These are phyloP conservation scores for Octopus bimaculoides DNA, from an alignment of 1,140 invertebrate species.

Conservation along the genomic window DNA sequence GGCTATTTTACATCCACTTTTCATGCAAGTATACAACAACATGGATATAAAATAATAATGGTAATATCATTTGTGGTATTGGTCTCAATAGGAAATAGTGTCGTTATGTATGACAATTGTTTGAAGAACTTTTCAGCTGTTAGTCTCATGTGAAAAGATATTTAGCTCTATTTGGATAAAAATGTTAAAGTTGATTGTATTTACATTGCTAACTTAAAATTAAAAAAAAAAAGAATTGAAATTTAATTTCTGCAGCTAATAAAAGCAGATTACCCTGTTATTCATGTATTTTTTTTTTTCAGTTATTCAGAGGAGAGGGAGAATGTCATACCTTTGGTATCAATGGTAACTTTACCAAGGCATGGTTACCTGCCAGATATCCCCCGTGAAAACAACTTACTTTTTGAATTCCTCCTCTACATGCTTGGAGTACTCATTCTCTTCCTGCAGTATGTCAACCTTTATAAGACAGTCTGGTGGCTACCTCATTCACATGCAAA, in stretches of 20 bases:
- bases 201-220: background rate
- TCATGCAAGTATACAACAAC: no score
- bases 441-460: constrained; percentile 86
- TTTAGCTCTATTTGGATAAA: no score
- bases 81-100: no score
- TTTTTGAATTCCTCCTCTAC: constrained; percentile 81
- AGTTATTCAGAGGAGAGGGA: constrained; percentile 46
- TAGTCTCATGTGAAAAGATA: no score
- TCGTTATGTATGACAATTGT: no score
- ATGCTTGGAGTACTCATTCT: constrained; percentile 71
- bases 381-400: constrained; percentile 75
- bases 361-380: constrained; percentile 70
- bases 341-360: constrained; percentile 48
- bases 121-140: no score
- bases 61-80: no score
- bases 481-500: constrained; percentile 84
- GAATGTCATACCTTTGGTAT: constrained; percentile 46
- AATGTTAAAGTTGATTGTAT: background rate
- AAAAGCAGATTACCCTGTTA: background rate
- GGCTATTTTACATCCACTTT: no score
- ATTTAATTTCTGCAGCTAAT: background rate
- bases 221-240: background rate
- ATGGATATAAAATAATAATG: no score
- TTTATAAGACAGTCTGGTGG: constrained; percentile 98
- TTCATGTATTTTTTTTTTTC: constrained; percentile 19